A percentile compares a stretch with the other conserved stretches of the same genome.
These are phyloP conservation scores for Tor tambroides DNA, from an alignment of 2,113 vertebrate species.

Conservation along the genomic window DNA sequence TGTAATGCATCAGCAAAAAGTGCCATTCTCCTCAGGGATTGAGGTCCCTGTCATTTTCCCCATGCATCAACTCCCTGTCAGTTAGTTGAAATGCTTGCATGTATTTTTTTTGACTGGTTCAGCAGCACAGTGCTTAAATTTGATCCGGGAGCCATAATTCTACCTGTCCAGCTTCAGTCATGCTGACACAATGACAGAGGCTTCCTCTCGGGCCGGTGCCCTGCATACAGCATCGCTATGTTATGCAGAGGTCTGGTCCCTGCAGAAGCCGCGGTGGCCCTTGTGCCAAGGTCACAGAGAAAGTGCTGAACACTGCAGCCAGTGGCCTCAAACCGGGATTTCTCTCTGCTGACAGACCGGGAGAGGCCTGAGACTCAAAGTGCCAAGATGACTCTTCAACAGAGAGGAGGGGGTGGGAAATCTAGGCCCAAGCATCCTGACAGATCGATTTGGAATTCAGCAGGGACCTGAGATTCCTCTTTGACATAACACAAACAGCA, in stretches of 20 bases:
- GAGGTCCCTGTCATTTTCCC: neutral
- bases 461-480: slow-evolving; percentile 42
- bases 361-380: neutral
- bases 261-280: neutral
- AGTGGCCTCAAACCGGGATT: slow-evolving; percentile 10
- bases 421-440: neutral
- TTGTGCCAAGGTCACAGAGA: slow-evolving; percentile 52
- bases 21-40: neutral
- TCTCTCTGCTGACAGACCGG: slow-evolving; percentile 30
- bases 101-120: slow-evolving; percentile 18
- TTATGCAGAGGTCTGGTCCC: neutral
- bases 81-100: slow-evolving; percentile 1
- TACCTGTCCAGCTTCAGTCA: neutral
- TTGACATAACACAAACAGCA: neutral
- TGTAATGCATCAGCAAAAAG: neutral
- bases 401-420: neutral
- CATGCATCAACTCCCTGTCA: slow-evolving; percentile 3
- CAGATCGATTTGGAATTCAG: slow-evolving; percentile 52
- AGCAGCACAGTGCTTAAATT: slow-evolving; percentile 27
- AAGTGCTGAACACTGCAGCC: slow-evolving; percentile 43
- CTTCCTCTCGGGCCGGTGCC: slow-evolving; percentile 1
- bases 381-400: slow-evolving; percentile 51
- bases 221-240: neutral
- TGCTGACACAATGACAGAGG: slow-evolving; percentile 40
- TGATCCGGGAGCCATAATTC: neutral